Base-by-base conservation (phyloP, 2,888 invertebrate species). In the Dendrolimus houi region DNA sequence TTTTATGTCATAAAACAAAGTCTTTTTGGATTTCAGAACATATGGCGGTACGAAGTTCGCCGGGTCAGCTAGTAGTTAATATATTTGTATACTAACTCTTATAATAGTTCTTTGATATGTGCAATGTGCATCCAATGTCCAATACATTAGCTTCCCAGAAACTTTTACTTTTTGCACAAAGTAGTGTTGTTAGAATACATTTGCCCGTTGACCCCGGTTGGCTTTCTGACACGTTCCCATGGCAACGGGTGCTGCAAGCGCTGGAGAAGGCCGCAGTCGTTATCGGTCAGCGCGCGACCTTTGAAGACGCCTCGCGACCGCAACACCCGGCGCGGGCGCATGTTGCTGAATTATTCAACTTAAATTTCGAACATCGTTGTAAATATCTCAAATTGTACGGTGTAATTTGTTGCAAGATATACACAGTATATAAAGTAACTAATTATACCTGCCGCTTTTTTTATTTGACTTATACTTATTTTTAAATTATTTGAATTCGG, bases 281-380 rank as follows among this genome's bases (percentile, higher is more conserved):
- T 87, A 87, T 87, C 87, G 87, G 87, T 87, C 87, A 87, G 77
- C 70, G 65, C 60, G 64, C 70, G 80, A 83, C 87, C 87, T 87
- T 87, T 87, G 83, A 80, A 79, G 87, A 87, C 83, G 83, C 75
- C 73, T 71, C 80, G 71, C 63, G 63, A 57, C 56, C 54, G 59
- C 58, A 55, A 54, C 59, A 54, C 56, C 56, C 47, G 47, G 29
- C 29, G 29, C 12, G 47, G 9, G 57, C 55, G 56, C 60, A 56
- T 56, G 53, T 57, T 68, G 64, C 68, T 66, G 69, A 71, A 71
- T 71, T 54, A 55, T 57, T 56, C 57, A 60, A 59, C 64, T 66
- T 67, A 47, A 56, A 62, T 57, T 61, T 57, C 41, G 40, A 58
- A 53, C 55, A 40, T 53, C 41, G 55, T 47, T 29, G 53, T 56